These are phyloP conservation scores for Lutraria lutraria DNA, from an alignment of 2,888 invertebrate genomes.

Conservation along the genomic window DNA sequence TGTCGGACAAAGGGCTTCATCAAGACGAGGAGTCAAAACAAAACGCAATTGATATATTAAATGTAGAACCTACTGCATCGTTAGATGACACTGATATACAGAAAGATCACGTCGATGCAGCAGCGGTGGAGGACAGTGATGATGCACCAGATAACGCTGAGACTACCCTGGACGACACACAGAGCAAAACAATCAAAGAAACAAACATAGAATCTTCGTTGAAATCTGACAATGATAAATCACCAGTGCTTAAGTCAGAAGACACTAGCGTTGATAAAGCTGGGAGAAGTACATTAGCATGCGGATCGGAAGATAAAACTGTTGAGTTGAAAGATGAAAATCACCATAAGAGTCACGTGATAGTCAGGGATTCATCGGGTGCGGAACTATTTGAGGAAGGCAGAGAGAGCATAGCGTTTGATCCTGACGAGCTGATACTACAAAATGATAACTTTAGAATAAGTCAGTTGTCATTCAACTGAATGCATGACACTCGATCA, in stretches of 20 bases:
- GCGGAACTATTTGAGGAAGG: conserved; percentile 29
- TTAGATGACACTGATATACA: background rate
- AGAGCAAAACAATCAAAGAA: background rate
- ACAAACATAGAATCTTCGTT: background rate
- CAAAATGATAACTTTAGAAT: conserved; percentile 45
- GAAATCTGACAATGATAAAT: background rate
- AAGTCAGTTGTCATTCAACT: conserved; percentile 19
- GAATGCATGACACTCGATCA: background rate
- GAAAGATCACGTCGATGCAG: background rate
- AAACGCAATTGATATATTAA: background rate
- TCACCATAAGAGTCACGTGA: background rate
- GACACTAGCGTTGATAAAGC: background rate
- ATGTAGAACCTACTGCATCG: background rate
- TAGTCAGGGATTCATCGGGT: background rate
- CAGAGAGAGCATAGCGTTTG: conserved; percentile 23
- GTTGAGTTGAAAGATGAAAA: background rate
- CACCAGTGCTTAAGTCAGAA: background rate
- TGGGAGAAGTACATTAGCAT: background rate
- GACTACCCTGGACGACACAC: background rate
- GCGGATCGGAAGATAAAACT: background rate
- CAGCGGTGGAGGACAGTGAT: background rate
- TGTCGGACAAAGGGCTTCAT: background rate
- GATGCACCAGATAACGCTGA: background rate
- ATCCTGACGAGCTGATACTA: conserved; percentile 18
- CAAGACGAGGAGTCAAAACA: background rate